A percentile compares a stretch with the other conserved stretches of the same genome.
These are phyloP conservation scores for Lepidonotus clava DNA, from an alignment of 2,888 invertebrate species.

Conservation along the genomic window DNA sequence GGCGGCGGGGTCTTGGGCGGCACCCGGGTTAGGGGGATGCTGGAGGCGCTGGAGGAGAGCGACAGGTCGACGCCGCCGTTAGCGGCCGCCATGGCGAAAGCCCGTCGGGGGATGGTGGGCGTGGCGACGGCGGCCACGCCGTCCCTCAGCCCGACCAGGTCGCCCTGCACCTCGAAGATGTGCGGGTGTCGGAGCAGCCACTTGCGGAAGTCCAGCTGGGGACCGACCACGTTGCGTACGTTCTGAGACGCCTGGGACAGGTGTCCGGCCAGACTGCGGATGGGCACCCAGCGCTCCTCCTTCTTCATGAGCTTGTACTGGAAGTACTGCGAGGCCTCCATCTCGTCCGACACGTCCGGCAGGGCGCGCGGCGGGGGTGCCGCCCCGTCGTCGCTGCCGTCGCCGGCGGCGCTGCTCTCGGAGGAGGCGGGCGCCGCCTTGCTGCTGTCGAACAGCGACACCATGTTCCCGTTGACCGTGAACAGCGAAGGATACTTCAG, in stretches of 20 bases:
- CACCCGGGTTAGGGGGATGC: constrained; percentile 14
- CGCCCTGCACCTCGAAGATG: constrained; percentile 80
- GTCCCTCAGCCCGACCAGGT: constrained; percentile 77
- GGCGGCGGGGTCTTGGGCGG: constrained; percentile 64
- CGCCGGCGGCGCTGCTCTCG: constrained; percentile 68
- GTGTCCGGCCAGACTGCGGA: constrained; percentile 97
- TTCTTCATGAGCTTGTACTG: constrained; percentile 95
- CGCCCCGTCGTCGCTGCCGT: constrained; percentile 71
- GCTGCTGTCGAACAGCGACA: constrained; percentile 65
- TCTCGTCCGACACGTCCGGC: constrained; percentile 83
- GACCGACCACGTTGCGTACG: constrained; percentile 74
- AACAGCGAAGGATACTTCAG: constrained; percentile 98
- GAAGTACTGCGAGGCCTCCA: constrained; percentile 98
- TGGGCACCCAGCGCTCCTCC: constrained; percentile 97
- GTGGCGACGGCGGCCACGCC: constrained; percentile 64
- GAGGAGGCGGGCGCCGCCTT: constrained; percentile 1
- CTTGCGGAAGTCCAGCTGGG: constrained; percentile 78
- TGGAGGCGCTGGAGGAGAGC: not conserved
- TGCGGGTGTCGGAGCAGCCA: constrained; percentile 80
- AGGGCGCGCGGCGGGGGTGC: constrained; percentile 65
- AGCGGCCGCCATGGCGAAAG: constrained; percentile 46
- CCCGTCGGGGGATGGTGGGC: constrained; percentile 44
- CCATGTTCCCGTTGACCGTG: constrained; percentile 87
- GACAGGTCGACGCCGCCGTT: constrained; percentile 9
- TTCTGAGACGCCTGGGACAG: constrained; percentile 91